Percentiles rank a stretch among this genome's conserved stretches.
phyloP scores from a whole-genome alignment of 2,888 invertebrate species.

The Serripes groenlandicus region DNA sequence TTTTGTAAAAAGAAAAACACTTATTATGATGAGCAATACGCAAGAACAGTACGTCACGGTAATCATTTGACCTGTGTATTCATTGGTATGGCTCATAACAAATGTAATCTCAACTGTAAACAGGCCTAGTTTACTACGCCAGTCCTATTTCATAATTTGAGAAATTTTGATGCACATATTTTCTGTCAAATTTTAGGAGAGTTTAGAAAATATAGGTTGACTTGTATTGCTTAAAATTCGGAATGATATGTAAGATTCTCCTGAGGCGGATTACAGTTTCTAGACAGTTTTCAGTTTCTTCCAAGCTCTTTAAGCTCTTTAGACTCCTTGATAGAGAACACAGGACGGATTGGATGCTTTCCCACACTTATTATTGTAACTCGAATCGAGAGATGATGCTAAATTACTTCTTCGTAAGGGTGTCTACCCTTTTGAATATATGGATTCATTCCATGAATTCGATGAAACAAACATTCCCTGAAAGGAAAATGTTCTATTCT shows the following conservation, averaged over 20 bases:
- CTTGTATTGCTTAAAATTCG: slow-evolving; percentile 30
- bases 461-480: slow-evolving; percentile 15
- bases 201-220: slow-evolving; percentile 18
- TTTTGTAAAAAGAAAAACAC: slow-evolving; percentile 25
- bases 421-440: slow-evolving; percentile 82
- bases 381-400: slow-evolving; percentile 15
- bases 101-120: slow-evolving; percentile 39
- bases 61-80: slow-evolving; percentile 40
- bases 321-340: slow-evolving; percentile 37
- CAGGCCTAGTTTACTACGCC: slow-evolving; percentile 34
- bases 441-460: slow-evolving; percentile 64
- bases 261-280: slow-evolving; percentile 47
- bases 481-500: slow-evolving; percentile 62
- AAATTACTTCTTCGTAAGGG: slow-evolving; percentile 72
- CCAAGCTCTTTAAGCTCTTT: slow-evolving; percentile 24
- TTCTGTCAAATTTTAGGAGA: slow-evolving; percentile 10
- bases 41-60: slow-evolving; percentile 26
- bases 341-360: slow-evolving; percentile 51
- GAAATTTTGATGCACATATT: slow-evolving; percentile 41
- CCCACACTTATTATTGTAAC: slow-evolving; percentile 32
- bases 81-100: slow-evolving; percentile 32
- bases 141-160: slow-evolving; percentile 51
- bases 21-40: slow-evolving; percentile 1
- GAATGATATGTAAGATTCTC: slow-evolving; percentile 36
- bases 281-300: slow-evolving; percentile 60